Percentiles rank a stretch among this genome's conserved stretches.
These are phyloP conservation scores for Smittia sp. DNA, from an alignment of 2,888 invertebrate species.

Conservation along the genomic window DNA sequence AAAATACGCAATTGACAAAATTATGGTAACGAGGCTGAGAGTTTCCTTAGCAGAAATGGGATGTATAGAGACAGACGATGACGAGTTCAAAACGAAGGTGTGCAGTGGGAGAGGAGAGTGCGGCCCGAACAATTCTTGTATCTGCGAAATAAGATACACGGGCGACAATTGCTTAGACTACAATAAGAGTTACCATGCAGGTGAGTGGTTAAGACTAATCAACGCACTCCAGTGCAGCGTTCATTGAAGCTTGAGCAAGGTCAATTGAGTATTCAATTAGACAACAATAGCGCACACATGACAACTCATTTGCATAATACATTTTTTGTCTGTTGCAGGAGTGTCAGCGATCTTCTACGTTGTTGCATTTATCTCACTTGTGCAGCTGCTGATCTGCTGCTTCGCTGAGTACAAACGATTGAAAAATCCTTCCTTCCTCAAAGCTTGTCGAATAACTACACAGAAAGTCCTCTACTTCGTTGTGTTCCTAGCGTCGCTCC, in stretches of 20 bases:
- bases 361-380: conserved; percentile 78
- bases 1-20: conserved; percentile 1
- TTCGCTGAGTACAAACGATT: conserved; percentile 77
- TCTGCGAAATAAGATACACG: conserved; percentile 84
- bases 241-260: not conserved
- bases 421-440: conserved; percentile 76
- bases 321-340: conserved; percentile 50
- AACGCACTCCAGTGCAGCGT: not conserved
- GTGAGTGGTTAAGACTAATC: conserved; percentile 46
- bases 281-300: not conserved
- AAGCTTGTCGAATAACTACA: conserved; percentile 82
- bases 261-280: not conserved
- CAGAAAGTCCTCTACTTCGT: conserved; percentile 87
- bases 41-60: not conserved
- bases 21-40: conserved; percentile 18
- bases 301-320: not conserved
- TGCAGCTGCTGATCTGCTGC: conserved; percentile 81
- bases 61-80: conserved; percentile 20
- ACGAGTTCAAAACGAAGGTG: not conserved
- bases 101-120: conserved; percentile 91
- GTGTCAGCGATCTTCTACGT: conserved; percentile 76
- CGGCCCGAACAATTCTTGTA: conserved; percentile 73
- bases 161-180: conserved; percentile 80
- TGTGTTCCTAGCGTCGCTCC: conserved; percentile 78
- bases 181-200: conserved; percentile 75